Evolutionary conservation across 2,113 vertebrate species (phyloP).

Genomic region (Ramphastos sulfuratus): DNA sequence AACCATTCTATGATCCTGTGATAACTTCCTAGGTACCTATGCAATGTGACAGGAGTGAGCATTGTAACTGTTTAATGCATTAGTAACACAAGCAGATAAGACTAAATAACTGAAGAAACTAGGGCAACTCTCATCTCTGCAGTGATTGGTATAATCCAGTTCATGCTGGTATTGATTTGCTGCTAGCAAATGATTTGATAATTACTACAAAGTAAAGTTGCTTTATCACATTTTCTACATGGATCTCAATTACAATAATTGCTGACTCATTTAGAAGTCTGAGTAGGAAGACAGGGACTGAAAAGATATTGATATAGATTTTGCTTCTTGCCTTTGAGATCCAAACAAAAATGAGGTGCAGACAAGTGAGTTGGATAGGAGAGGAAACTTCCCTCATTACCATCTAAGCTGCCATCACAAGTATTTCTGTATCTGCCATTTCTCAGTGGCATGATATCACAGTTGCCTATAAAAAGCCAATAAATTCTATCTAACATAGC

Average conservation of each 20-base stretch:
- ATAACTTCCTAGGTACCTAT: background rate
- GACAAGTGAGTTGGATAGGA: background rate
- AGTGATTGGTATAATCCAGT: background rate
- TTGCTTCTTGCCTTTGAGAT: background rate
- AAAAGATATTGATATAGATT: background rate
- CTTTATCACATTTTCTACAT: conserved; percentile 1
- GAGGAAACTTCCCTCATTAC: background rate
- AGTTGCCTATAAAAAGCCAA: background rate
- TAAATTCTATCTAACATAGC: background rate
- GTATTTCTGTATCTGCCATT: background rate
- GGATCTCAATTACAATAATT: background rate
- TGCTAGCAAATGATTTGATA: background rate
- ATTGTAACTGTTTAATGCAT: background rate
- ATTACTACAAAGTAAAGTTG: background rate
- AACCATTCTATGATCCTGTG: too few species aligned
- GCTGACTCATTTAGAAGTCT: background rate
- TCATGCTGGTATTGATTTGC: background rate
- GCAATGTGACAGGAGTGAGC: background rate
- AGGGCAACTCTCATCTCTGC: background rate
- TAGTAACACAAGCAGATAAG: background rate
- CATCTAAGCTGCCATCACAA: background rate
- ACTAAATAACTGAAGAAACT: background rate
- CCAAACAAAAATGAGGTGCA: background rate
- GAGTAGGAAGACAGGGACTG: background rate
- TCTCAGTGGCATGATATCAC: background rate